Base-by-base conservation (phyloP, 2,113 vertebrate genomes). In the Dasyprocta punctata region DNA sequence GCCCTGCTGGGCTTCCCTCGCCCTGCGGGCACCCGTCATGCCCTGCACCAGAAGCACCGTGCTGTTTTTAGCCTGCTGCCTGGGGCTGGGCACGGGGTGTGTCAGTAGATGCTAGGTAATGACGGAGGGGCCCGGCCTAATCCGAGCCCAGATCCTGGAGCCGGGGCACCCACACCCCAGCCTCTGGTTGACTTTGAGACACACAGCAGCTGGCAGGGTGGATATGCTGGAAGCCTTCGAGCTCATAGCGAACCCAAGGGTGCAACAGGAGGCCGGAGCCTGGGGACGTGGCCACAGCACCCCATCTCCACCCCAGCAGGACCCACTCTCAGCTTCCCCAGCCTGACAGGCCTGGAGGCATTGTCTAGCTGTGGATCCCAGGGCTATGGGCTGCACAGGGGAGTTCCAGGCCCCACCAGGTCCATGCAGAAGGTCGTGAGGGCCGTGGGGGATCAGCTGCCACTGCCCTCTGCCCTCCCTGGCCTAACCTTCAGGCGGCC, bases 11-110 rank as follows among this genome's bases (percentile, higher is more conserved):
- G 4, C 54, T 71, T 13, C 30, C 52, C 88, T 75, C 20, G 26
- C 38, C 56, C n/a, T 17, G 2, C 0, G 12, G 44, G 44, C 13
- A 36, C 41, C 80, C n/a, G 5, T 0, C 28, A 13, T 47, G 28
- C 63, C 58, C 26, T n/a, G 54, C 56, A 28, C 38, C 1, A 1
- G 60, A 67, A 61, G 83, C 5, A 13, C n/a, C 22, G 0, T 44
- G 1, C 1, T 54, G 17, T 11, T n/a, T 47, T 24, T 47, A 33
- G 1, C 12, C 0, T 7, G 49, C 89, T 6, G 0, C 16, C 24
- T 73, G 4, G 36, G 24, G 12, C 1, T 30, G 4, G 56, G 47
- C 19, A 22, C 63, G 63, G 0, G 30, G 33, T 3, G 28, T 81
- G 11, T 33, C 61, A 52, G 28, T 41, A 19, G 41, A 49, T 30